Percentiles rank a stretch among this genome's conserved stretches.
phyloP scores from a whole-genome alignment of 2,113 vertebrate genomes.

The Myotis yumanensis region DNA sequence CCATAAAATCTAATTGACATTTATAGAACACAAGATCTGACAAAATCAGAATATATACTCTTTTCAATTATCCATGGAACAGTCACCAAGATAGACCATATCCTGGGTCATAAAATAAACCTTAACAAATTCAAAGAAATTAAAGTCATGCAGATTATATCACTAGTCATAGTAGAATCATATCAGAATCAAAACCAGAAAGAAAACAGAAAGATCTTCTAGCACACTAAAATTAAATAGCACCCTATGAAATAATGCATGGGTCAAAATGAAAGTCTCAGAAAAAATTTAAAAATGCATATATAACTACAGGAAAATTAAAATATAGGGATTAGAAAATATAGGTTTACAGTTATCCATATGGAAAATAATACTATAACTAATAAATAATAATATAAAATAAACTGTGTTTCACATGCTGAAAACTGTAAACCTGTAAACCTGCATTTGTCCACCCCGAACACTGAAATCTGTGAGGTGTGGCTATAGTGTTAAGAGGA shows the following conservation, averaged over 20 bases:
- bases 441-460: background rate
- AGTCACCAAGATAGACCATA: background rate
- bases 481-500: background rate
- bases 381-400: background rate
- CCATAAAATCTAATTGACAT: background rate
- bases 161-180: background rate
- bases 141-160: background rate
- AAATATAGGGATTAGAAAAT: background rate
- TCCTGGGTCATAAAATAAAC: background rate
- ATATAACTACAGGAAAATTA: background rate
- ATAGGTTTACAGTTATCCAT: background rate
- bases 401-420: background rate
- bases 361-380: background rate
- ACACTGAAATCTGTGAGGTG: background rate
- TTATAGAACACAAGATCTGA: background rate
- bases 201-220: background rate
- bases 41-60: background rate
- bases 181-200: background rate
- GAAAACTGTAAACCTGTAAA: background rate
- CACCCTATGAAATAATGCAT: background rate
- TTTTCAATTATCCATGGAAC: background rate
- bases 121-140: background rate
- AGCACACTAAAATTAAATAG: background rate
- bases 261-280: background rate
- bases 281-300: background rate